Evolutionary conservation across 2,888 invertebrate species (phyloP).

Genomic region (Diabrotica balteata): DNA sequence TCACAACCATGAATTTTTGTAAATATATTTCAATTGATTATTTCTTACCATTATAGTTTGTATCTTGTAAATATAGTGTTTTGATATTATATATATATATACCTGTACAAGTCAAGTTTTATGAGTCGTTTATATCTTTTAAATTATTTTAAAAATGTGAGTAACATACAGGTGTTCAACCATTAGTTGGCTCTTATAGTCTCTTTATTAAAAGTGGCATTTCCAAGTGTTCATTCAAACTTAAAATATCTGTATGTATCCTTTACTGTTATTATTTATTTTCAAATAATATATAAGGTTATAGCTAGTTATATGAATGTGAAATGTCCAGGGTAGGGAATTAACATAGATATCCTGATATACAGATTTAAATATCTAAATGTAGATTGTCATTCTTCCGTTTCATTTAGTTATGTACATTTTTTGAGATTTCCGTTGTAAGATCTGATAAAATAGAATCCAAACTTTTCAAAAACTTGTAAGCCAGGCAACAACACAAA

Average conservation of each 20-base stretch:
- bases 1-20: too few relatives aligned
- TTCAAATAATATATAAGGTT: conserved; percentile 46
- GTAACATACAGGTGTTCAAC: conserved; percentile 6
- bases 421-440: conserved; percentile 36
- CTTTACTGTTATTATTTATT: conserved; percentile 50
- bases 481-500: not conserved
- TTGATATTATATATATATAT: too few relatives aligned
- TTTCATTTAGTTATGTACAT: conserved; percentile 37
- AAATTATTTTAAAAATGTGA: conserved; percentile 5
- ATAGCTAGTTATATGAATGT: conserved; percentile 54
- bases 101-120: too few relatives aligned
- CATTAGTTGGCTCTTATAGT: too few relatives aligned
- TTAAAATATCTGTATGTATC: conserved; percentile 46
- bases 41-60: too few relatives aligned
- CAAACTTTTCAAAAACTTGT: conserved; percentile 8
- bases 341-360: conserved; percentile 44
- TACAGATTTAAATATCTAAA: conserved; percentile 42
- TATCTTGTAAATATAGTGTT: too few relatives aligned
- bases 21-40: too few relatives aligned
- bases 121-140: not conserved
- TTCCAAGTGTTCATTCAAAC: conserved; percentile 41
- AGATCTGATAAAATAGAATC: conserved; percentile 33
- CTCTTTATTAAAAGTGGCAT: conserved; percentile 28
- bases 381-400: conserved; percentile 36
- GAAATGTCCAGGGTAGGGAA: conserved; percentile 57